phyloP scores from a whole-genome alignment of 2,888 invertebrate genomes.

The Drosophila ustulata region DNA sequence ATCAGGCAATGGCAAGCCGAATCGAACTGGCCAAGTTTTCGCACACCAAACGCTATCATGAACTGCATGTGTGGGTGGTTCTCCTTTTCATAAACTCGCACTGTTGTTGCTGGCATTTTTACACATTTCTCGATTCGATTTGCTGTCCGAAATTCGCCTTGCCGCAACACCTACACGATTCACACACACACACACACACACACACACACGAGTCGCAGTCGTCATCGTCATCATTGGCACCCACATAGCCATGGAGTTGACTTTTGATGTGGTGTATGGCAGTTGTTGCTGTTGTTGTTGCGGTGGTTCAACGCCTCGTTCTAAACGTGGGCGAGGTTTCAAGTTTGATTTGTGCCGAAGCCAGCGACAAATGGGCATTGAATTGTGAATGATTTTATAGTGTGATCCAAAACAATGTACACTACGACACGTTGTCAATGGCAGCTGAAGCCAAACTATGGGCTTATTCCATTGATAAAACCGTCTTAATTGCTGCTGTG shows the following conservation, averaged over 20 bases:
- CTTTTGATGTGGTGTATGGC: constrained; percentile 13
- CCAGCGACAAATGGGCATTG: constrained; percentile 67
- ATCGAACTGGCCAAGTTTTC: constrained; percentile 31
- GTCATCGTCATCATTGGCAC: constrained; percentile 40
- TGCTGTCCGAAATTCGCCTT: constrained; percentile 76
- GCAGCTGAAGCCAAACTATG: constrained; percentile 9
- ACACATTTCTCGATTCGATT: constrained; percentile 59
- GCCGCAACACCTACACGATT: constrained; percentile 34
- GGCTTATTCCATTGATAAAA: constrained; percentile 1
- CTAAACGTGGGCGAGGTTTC: constrained; percentile 72
- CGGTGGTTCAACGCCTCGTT: constrained; percentile 75
- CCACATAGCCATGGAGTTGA: constrained; percentile 47
- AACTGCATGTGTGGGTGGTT: constrained; percentile 49
- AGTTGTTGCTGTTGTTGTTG: constrained; percentile 19
- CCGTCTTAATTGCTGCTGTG: background rate
- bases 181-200: background rate
- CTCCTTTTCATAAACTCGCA: constrained; percentile 11
- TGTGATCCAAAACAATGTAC: constrained; percentile 38
- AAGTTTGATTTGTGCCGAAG: constrained; percentile 75
- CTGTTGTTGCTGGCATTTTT: constrained; percentile 61
- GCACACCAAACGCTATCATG: constrained; percentile 27
- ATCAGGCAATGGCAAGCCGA: background rate
- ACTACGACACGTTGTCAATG: constrained; percentile 34
- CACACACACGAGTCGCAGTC: background rate
- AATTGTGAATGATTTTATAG: constrained; percentile 62